Conservation (phyloP, 1,140 invertebrate species). For the Papilio glaucus region DNA sequence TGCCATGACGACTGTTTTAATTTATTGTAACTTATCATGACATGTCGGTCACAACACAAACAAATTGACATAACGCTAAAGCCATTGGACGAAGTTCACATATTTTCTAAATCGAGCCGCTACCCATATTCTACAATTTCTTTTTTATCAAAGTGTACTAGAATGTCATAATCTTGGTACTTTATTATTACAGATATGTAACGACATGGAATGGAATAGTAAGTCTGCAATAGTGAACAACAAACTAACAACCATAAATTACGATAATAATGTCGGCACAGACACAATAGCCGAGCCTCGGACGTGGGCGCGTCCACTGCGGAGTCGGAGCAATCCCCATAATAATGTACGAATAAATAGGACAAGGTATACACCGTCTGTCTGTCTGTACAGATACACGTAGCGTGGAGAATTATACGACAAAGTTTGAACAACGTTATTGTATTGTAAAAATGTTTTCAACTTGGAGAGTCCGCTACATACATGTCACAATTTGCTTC, state of each 20-base stretch:
- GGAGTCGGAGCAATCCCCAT: neutral
- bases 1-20: too few species aligned
- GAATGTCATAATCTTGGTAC: too few species aligned
- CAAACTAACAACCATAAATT: constrained; percentile 11
- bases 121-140: too few species aligned
- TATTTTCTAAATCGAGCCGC: too few species aligned
- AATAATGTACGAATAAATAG: constrained; percentile 27
- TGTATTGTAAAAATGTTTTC: constrained; percentile 1
- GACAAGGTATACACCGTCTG: constrained; percentile 9
- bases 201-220: neutral
- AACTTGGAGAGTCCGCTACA: neutral
- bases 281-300: constrained; percentile 17
- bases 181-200: too few species aligned
- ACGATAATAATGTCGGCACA: constrained; percentile 11
- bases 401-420: neutral
- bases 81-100: too few species aligned
- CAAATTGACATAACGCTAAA: too few species aligned
- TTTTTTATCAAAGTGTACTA: too few species aligned
- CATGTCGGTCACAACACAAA: too few species aligned
- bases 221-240: neutral
- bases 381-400: neutral
- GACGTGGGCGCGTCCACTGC: constrained; percentile 2
- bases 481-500: neutral
- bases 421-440: constrained; percentile 6
- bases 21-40: too few species aligned